A percentile compares a stretch with the other conserved stretches of the same genome.
Evolutionary conservation across 2,888 invertebrate species (phyloP).

Genomic region (Pammene fasciana): DNA sequence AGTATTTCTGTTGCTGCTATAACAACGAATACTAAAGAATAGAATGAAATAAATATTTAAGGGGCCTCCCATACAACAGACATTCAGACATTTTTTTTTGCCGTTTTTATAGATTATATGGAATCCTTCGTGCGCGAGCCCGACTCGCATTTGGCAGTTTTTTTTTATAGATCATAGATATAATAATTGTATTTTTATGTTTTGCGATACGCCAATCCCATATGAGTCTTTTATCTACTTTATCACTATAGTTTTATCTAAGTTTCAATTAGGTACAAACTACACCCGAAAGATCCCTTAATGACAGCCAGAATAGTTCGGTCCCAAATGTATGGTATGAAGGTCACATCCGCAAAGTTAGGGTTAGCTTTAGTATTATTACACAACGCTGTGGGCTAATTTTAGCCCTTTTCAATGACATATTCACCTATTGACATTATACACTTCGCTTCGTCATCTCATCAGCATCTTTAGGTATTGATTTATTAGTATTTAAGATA

Average conservation of each 20-base stretch:
- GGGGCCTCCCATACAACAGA: no score
- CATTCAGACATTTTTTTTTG: no score
- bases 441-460: background rate
- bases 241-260: background rate
- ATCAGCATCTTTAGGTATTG: background rate
- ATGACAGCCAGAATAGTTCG: background rate
- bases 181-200: no score
- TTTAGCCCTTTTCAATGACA: conserved; percentile 5
- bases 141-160: no score
- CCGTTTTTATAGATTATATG: no score
- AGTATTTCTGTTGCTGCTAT: no score
- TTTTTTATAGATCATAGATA: no score
- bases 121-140: no score
- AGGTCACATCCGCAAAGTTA: conserved; percentile 11
- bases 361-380: conserved; percentile 27
- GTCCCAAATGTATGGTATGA: background rate
- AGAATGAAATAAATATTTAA: no score
- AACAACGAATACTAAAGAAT: no score
- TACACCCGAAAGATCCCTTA: background rate
- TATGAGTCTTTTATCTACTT: background rate
- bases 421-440: background rate
- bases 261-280: background rate
- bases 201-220: no score
- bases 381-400: background rate
- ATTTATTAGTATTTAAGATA: background rate